phyloP scores from a whole-genome alignment of 2,888 invertebrate species.

The Eupithecia subfuscata region DNA sequence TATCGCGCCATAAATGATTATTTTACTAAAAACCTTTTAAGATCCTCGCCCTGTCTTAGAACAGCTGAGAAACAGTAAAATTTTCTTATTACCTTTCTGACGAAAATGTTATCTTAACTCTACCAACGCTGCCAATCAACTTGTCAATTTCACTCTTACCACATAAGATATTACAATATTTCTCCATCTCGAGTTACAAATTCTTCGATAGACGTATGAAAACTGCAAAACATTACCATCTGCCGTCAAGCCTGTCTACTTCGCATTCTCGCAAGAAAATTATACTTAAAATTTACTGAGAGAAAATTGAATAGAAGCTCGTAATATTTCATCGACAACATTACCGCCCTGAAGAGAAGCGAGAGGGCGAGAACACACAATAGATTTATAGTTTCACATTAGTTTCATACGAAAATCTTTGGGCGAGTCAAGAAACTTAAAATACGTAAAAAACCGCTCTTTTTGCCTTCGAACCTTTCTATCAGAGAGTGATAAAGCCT shows the following conservation, averaged over 20 bases:
- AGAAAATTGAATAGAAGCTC: neutral
- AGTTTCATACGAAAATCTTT: slow-evolving; percentile 67
- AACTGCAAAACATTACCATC: neutral
- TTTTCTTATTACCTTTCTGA: no score
- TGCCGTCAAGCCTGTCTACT: neutral
- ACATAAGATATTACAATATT: neutral
- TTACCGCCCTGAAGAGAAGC: slow-evolving; percentile 3
- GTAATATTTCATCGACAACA: slow-evolving; percentile 5
- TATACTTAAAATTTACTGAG: neutral
- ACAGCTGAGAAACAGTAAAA: no score
- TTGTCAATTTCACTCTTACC: neutral
- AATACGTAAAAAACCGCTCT: slow-evolving; percentile 42
- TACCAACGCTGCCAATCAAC: neutral
- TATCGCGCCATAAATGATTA: no score
- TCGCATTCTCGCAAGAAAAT: neutral
- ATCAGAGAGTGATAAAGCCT: neutral
- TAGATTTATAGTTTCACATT: slow-evolving; percentile 69
- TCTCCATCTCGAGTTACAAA: neutral
- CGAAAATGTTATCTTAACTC: no score
- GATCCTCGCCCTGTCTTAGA: no score
- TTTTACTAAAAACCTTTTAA: no score
- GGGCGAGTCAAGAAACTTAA: slow-evolving; percentile 43
- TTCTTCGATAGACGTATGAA: neutral
- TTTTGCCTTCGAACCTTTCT: slow-evolving; percentile 24
- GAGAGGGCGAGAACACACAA: slow-evolving; percentile 25